Base-by-base conservation (phyloP, 30 jellyfish, hydroid and myxozoan species). In the Aurelia coerulea region DNA sequence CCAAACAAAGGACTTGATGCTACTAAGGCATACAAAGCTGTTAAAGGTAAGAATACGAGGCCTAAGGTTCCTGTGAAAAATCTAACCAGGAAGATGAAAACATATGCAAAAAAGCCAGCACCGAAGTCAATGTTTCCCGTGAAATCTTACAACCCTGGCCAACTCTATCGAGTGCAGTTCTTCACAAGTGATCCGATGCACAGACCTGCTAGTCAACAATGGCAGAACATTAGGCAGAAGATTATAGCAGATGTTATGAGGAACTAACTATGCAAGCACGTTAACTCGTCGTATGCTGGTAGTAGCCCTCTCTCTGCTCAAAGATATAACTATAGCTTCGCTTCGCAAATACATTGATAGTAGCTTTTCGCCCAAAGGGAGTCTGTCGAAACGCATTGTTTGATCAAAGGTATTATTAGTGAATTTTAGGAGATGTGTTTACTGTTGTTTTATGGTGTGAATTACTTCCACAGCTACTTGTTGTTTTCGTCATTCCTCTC, bases 161-260 rank as follows among this genome's bases (percentile, higher is more conserved):
- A 66, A 18, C 29, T 80, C 8, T 63, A 63, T 62, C 49, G 90
- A 19, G 90, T 80, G 35, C 90, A 80, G 42, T 80, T 42, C 54
- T 80, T 65, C 33, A 35, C 90, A 52, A 80, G 81, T 56, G 81
- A 80, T 52, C 81, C 81, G 9, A 13, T 15, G 64, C 78, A 41
- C 10, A 80, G 90, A 65, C 90, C 90, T 11, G 59, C 49, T 46
- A 50, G 62, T 34, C 60, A 12, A 12, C 60, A 68, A 59, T 50
- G 84, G 91, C 91, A 81, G 73, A 81, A 69, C 13, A 23, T 81
- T 13, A 56, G 91, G 34, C 84, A 67, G 42, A 67, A 83, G 37
- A 81, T 81, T 14, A 81, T 67, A 34, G 46, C 84, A 1, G 78
- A 81, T 39, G 84, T 81, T 5, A 53, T 81, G 84, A 33, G 17